Conservation (phyloP, 2,797 vertebrate genomes). For the Gambelia wislizenii region DNA sequence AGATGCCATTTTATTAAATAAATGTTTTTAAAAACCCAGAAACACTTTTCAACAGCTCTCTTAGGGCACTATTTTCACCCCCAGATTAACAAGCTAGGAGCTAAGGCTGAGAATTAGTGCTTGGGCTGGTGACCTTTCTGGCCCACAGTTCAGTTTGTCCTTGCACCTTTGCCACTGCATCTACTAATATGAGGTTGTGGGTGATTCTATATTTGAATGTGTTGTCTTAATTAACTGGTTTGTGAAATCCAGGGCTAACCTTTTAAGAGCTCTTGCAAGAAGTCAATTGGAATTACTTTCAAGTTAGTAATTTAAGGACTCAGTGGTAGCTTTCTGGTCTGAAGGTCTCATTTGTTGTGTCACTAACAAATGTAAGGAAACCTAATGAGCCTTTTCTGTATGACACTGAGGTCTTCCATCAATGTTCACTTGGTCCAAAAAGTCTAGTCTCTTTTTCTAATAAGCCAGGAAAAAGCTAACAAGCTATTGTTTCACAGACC, state of each 20-base stretch:
- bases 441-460: not conserved
- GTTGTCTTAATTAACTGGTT: not conserved
- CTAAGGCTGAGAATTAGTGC: no score
- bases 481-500: not conserved
- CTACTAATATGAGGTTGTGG: not conserved
- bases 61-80: no score
- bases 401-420: not conserved
- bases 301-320: not conserved
- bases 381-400: not conserved
- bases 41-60: no score
- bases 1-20: no score
- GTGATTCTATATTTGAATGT: not conserved
- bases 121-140: not conserved
- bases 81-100: no score
- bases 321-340: not conserved
- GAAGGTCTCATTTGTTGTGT: not conserved
- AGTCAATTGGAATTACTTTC: not conserved
- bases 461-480: not conserved
- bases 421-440: constrained; percentile 3
- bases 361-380: not conserved
- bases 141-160: not conserved
- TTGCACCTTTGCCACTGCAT: not conserved
- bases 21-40: no score
- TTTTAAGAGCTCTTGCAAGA: not conserved
- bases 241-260: not conserved